Base-by-base conservation (phyloP, 1,140 invertebrate genomes). In the Branchinecta lindahli region DNA sequence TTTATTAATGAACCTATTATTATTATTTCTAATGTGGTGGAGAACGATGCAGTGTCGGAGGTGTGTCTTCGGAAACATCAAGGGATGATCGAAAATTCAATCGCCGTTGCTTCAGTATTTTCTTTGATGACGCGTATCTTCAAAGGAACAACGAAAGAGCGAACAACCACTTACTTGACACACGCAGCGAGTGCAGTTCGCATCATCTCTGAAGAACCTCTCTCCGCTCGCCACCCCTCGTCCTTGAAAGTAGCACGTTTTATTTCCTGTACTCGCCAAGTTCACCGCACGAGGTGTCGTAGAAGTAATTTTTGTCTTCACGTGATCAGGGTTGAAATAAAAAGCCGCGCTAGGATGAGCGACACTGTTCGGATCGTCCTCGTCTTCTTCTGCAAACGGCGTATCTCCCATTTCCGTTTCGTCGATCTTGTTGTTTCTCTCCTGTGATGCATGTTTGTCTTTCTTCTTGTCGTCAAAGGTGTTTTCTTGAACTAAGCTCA, bases 181-280 rank as follows among this genome's bases (percentile, higher is more conserved):
- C 2, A 61, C 12, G 52, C 52, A 61, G 12, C 52, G 12, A 15
- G 52, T 61, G 52, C 52, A 61, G 18, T 61, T 61, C 52, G 12
- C 52, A 15, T 61, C 52, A 20, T 61, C 52, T 20, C 52, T 61
- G 52, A 61, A 61, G 52, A 61, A 61, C 52, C 18, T 61, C 18
- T 61, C 18, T 20, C 52, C 52, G 6, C 52, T 61, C 18, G 52
- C 52, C 12, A 61, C 18, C 52, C 18, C 12, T 61, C 52, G 52
- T 3, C 52, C 52, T 61, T 15, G 18, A 6, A 61, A 61, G 18
- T 15, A 61, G 52, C 52, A 61, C 52, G 52, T 61, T 61, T 6
- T 61, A 61, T 61, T 61, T 20, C 52, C 52, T 15, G 12, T 61
- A 20, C 52, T 61, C 2, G 12, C 12, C 2, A 61, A 61, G 4